Base-by-base conservation (phyloP, 2,888 invertebrate species). In the Brenthis daphne region DNA sequence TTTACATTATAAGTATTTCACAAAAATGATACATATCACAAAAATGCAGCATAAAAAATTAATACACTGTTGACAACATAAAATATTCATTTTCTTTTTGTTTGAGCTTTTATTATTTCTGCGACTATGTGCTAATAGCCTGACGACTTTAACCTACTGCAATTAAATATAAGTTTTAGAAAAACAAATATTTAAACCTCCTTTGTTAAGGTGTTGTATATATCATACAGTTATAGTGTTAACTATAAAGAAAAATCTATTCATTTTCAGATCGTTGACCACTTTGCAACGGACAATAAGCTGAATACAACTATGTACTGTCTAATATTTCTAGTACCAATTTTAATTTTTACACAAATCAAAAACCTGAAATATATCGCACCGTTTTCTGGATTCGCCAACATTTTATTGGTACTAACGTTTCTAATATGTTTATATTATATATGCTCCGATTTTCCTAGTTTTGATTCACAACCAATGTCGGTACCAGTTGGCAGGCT, bases 311-410 rank as follows among this genome's bases (percentile, higher is more conserved):
- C 79, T 0, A 82, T 85, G 77, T 93, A 92, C 76, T 92, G 85
- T 74, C 79, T 88, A 1, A 89, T 91, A 77, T 88, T 92, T 72
- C 73, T 90, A 50, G 79, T 87, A 0, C 93, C 92, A 0, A 82
- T 93, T 11, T 77, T 93, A 0, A 43, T 86, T 55, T 89, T 93
- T 73, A 92, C 92, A 1, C 93, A 93, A 77, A 95, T 97, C 73
- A 94, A 97, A 75, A 95, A 96, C 77, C 93, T 99, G 0, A 97
- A 96, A 81, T 95, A 95, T 79, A 88, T 99, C 70, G 97, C 98
- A 1, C 97, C 98, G 0, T 97, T 98, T 83, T 98, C 99, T 0
- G 94, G 96, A 69, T 88, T 97, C 57, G 99, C 99, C 54, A 99
- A 99, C 82, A 72, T 96, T 13, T 94, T 97, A 43, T 95, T 98